Evolutionary conservation across 1,140 invertebrate genomes (phyloP).

Genomic region (Cydia splendana): DNA sequence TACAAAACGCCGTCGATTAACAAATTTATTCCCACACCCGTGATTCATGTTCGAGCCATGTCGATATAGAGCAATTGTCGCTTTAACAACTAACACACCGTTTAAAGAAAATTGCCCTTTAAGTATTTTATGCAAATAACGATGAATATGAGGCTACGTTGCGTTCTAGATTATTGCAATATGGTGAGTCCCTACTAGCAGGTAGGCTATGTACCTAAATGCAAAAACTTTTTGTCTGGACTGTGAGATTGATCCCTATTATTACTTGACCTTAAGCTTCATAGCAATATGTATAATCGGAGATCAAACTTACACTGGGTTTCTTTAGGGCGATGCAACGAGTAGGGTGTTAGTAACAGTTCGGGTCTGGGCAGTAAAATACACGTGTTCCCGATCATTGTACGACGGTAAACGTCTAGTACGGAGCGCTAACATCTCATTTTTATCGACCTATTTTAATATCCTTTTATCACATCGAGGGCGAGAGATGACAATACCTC

Average conservation of each 20-base stretch:
- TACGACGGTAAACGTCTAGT: neutral
- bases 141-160: neutral
- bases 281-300: neutral
- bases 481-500: neutral
- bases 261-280: neutral
- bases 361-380: conserved; percentile 45
- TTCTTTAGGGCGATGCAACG: neutral
- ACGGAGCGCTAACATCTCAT: conserved; percentile 6
- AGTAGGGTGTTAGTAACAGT: conserved; percentile 25
- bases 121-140: neutral
- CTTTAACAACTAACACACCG: neutral
- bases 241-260: neutral
- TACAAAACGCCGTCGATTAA: conserved; percentile 4
- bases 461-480: conserved; percentile 10
- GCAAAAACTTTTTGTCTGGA: neutral
- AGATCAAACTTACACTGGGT: neutral
- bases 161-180: neutral
- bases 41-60: conserved; percentile 26
- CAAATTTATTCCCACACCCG: conserved; percentile 16
- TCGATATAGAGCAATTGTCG: conserved; percentile 23
- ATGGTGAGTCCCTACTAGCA: neutral
- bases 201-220: neutral
- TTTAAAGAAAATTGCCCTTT: conserved; percentile 2
- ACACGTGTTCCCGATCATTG: conserved; percentile 49
- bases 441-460: conserved; percentile 32